Conservation (phyloP, 2,797 vertebrate species). For the Poecilia velifera region DNA sequence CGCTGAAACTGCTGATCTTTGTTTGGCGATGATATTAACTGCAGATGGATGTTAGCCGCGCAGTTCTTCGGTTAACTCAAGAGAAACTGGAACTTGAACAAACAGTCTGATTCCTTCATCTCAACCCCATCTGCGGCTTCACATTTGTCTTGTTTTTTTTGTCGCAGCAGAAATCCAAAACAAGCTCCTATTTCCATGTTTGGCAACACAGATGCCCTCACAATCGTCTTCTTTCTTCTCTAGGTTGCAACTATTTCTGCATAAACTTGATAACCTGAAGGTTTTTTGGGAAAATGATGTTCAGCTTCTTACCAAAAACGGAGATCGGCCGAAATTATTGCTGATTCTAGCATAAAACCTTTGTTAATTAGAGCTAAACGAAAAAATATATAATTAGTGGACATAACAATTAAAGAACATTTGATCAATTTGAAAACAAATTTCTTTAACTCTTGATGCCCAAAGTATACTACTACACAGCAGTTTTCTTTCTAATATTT, state of each 20-base stretch:
- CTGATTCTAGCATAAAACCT: not conserved
- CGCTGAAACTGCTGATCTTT: not conserved
- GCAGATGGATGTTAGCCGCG: not conserved
- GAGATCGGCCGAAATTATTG: not conserved
- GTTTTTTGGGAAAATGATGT: not conserved
- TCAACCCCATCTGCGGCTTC: not conserved
- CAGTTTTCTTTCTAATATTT: not conserved
- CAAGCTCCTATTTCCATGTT: not conserved
- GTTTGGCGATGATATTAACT: not conserved
- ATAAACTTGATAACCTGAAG: not conserved
- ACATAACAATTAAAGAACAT: not conserved
- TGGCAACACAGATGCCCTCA: not conserved
- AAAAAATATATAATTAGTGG: not conserved
- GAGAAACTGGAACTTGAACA: not conserved
- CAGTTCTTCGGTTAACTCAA: not conserved
- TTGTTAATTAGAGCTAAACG: not conserved
- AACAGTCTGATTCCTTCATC: not conserved
- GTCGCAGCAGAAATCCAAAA: constrained; percentile 1
- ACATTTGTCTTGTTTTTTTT: not conserved
- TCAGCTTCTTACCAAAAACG: not conserved
- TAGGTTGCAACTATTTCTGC: not conserved
- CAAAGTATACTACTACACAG: not conserved
- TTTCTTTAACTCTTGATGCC: not conserved
- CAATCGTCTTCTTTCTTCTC: not conserved
- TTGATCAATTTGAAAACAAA: not conserved